These are phyloP conservation scores for Dinoponera quadriceps DNA, from an alignment of 1,140 invertebrate species.

Conservation along the genomic window DNA sequence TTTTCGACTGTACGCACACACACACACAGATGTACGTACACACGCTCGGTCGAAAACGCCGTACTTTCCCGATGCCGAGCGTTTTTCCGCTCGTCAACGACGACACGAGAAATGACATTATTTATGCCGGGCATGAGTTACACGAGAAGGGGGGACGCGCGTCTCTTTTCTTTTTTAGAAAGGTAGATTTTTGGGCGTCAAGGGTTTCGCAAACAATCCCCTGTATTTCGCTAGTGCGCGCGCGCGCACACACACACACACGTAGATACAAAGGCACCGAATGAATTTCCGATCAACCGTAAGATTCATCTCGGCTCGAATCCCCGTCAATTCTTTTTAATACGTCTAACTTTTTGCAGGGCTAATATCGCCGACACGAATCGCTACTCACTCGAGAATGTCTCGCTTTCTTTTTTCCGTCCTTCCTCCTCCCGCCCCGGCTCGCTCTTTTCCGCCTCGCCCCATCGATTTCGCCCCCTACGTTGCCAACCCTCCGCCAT, in stretches of 20 bases:
- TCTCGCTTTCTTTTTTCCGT: constrained; percentile 33
- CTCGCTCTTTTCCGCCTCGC: constrained; percentile 7
- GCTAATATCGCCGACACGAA: constrained; percentile 64
- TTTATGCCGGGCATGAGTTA: too few relatives aligned
- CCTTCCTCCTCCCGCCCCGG: background rate
- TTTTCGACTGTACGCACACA: constrained; percentile 10
- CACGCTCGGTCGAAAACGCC: constrained; percentile 31
- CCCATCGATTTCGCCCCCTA: constrained; percentile 44
- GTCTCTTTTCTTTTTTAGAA: too few relatives aligned
- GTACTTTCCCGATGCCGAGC: background rate
- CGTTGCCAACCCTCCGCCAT: background rate
- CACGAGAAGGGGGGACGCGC: too few relatives aligned
- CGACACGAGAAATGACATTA: too few relatives aligned
- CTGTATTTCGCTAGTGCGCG: too few relatives aligned
- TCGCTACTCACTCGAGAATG: constrained; percentile 67
- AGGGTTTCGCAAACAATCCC: too few relatives aligned
- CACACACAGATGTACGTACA: background rate
- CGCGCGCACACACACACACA: too few relatives aligned
- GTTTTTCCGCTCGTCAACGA: background rate
- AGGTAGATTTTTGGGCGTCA: too few relatives aligned
- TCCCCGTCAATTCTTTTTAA: constrained; percentile 10
- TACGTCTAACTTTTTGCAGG: constrained; percentile 18
- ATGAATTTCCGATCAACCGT: background rate
- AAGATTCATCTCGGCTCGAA: constrained; percentile 12
- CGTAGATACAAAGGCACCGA: background rate